These are phyloP conservation scores for Melieria crassipennis DNA, from an alignment of 2,888 invertebrate genomes.

Conservation along the genomic window DNA sequence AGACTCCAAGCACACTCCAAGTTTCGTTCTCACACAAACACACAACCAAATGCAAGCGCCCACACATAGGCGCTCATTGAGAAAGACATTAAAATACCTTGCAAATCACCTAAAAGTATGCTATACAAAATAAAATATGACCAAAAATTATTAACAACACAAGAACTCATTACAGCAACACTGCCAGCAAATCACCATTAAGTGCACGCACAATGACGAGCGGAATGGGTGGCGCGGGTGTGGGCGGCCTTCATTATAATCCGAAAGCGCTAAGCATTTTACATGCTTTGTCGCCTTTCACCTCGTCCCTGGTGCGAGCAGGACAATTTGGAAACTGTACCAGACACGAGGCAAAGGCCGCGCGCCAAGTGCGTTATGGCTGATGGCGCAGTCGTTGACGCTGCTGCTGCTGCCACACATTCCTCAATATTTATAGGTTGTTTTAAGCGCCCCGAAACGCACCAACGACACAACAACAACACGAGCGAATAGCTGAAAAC, in stretches of 20 bases:
- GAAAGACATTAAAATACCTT: slow-evolving; percentile 41
- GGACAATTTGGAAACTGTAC: not conserved
- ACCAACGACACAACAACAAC: not conserved
- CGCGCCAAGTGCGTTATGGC: not conserved
- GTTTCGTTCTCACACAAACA: not conserved
- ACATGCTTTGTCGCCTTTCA: not conserved
- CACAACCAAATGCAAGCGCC: not conserved
- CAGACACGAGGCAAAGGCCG: not conserved
- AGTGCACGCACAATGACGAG: not conserved
- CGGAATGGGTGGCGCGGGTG: not conserved
- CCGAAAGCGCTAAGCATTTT: no score
- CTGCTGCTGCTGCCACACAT: not conserved
- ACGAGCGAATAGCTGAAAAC: no score
- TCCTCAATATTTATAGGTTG: slow-evolving; percentile 33
- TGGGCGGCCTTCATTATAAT: not conserved
- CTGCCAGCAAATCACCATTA: slow-evolving; percentile 30
- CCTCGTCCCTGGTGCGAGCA: not conserved
- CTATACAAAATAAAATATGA: slow-evolving; percentile 29
- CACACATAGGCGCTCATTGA: slow-evolving; percentile 4
- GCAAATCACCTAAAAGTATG: slow-evolving; percentile 34
- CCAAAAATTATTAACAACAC: slow-evolving; percentile 36
- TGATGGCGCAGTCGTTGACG: not conserved
- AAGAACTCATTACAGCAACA: slow-evolving; percentile 28
- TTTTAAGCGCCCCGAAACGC: slow-evolving; percentile 1
- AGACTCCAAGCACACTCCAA: no score